Evolutionary conservation across 2,113 vertebrate genomes (phyloP).

Genomic region (Camelus bactrianus): DNA sequence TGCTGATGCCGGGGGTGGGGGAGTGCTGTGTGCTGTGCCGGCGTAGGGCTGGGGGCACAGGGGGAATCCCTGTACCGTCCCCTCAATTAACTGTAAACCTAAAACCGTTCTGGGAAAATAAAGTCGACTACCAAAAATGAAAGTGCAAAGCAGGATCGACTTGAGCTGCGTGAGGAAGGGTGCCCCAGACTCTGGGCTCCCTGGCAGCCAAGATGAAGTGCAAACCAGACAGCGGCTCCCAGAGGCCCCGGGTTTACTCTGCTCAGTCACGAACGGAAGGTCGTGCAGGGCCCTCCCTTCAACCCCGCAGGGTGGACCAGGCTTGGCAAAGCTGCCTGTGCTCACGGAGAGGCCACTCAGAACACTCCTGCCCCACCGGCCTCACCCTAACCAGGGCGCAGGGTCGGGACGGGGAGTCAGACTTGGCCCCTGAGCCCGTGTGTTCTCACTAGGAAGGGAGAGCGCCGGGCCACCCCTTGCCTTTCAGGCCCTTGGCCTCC

Average conservation of each 20-base stretch:
- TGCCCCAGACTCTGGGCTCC: neutral
- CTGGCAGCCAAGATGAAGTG: neutral
- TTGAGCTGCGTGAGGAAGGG: neutral
- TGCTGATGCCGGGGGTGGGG: neutral
- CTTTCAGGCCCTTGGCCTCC: neutral
- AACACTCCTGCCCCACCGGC: rapidly evolving
- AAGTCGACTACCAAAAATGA: neutral
- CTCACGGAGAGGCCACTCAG: too few relatives aligned
- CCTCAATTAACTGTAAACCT: too few relatives aligned
- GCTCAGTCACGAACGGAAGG: neutral
- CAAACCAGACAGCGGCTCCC: rapidly evolving
- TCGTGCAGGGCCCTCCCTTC: neutral
- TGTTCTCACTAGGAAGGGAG: neutral
- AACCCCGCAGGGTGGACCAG: neutral
- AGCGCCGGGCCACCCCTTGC: rapidly evolving
- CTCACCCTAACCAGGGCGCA: neutral
- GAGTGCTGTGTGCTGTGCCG: too few relatives aligned
- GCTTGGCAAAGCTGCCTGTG: neutral
- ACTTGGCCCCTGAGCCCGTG: neutral
- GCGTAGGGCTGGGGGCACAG: too few relatives aligned
- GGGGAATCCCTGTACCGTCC: neutral
- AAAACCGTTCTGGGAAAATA: neutral
- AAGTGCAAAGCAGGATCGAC: neutral
- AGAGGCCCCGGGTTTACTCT: neutral
- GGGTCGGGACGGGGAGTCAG: neutral